Evolutionary conservation across 2,888 invertebrate genomes (phyloP).

Genomic region (Rutpela maculata): DNA sequence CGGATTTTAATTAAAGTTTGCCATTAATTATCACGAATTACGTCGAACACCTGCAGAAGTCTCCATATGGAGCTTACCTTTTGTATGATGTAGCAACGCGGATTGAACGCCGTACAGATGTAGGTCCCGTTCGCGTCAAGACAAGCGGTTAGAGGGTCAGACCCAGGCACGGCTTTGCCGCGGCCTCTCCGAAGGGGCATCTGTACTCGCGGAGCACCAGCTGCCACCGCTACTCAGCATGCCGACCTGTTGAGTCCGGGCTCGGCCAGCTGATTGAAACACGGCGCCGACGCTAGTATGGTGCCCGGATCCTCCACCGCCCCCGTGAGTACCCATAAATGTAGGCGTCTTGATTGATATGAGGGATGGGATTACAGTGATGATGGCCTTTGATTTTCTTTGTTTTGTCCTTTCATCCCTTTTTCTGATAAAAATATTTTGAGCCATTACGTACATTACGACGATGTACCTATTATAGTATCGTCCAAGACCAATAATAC

Average conservation of each 20-base stretch:
- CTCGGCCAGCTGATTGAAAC: slow-evolving; percentile 68
- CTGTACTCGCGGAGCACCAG: slow-evolving; percentile 68
- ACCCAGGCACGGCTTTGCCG: slow-evolving; percentile 60
- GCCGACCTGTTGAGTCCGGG: slow-evolving; percentile 75
- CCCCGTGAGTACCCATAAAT: slow-evolving; percentile 27
- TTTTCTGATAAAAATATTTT: background rate
- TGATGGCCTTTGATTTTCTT: slow-evolving; percentile 8
- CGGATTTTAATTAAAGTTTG: background rate
- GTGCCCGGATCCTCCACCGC: slow-evolving; percentile 47
- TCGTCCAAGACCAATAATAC: too few relatives aligned
- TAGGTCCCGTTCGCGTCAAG: slow-evolving; percentile 78
- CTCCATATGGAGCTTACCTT: slow-evolving; percentile 74
- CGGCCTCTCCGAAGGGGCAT: slow-evolving; percentile 71
- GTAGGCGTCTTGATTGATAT: slow-evolving; percentile 46
- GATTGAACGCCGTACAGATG: slow-evolving; percentile 79
- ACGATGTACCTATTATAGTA: too few relatives aligned
- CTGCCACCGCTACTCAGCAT: slow-evolving; percentile 70
- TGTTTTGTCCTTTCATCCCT: background rate
- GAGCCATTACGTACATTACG: too few relatives aligned
- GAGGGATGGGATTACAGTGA: slow-evolving; percentile 10
- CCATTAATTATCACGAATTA: slow-evolving; percentile 8
- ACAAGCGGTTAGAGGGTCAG: slow-evolving; percentile 73
- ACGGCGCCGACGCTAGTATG: slow-evolving; percentile 61
- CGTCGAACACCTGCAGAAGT: slow-evolving; percentile 23
- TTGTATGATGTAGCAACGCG: slow-evolving; percentile 80